Evolutionary conservation across 2,888 invertebrate genomes (phyloP), one percentile per base, ranked within the genome.

Genomic region (Aspidapion aeneum): DNA sequence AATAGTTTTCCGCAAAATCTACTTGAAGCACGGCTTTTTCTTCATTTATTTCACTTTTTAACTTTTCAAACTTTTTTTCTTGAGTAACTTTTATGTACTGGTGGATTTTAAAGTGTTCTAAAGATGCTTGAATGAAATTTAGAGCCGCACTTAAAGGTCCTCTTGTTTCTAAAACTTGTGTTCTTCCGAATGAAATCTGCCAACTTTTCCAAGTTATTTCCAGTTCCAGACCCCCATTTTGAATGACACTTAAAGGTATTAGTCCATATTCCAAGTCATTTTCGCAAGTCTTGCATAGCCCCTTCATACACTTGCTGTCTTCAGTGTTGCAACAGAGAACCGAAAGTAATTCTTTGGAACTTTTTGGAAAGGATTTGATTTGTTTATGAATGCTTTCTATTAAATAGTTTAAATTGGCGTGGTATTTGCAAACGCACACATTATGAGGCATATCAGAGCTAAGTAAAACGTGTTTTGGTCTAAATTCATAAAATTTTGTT

Each of bases 401-500:
- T n/a, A 57, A 21, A 21, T 57, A 21, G 21, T 21, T 57, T 5
- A 57, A 55, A 20, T 55, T 55, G 16, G 55, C 18, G 19, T 55
- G 18, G 18, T 55, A 55, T 20, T 3, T 17, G 18, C 57, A 21
- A 12, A 57, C 57, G 22, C 35, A 21, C 57, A 57, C 22, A 57
- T n/a, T 57, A 22, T 57, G 22, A n/a, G 35, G n/a, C 35, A 35
- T 35, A 16, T 17, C 2, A 17, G 18, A 21, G 57, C 21, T 57
- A 21, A 57, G 22, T 21, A 21, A 5, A 16, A 57, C 35, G 18
- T 22, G n/a, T 58, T 58, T 58, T 16, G 58, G 58, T 17, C 51
- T 50, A 51, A 58, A 50, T 58, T 58, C 19, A 58, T 51, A 58
- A 18, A 58, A 58, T 58, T 58, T 48, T 18, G 50, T 58, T 58